Evolutionary conservation across 2,113 vertebrate genomes (phyloP), one percentile per base, ranked within the genome.

Genomic region (Rhadina sibilatrix): DNA sequence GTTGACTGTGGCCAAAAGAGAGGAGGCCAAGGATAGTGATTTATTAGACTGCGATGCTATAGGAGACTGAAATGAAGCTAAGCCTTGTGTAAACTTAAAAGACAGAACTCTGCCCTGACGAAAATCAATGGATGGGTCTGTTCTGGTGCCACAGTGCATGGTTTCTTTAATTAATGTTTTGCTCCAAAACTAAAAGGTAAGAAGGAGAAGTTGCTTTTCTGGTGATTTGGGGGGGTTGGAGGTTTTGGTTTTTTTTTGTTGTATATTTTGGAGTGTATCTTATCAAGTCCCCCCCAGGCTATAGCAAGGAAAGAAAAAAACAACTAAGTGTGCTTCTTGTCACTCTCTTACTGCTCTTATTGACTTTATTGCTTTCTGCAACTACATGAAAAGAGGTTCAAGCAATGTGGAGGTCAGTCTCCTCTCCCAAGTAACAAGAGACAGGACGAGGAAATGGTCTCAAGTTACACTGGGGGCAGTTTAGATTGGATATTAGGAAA

Each of bases 381-480:
- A 3, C 44, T 46, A 38, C 69, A 19, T 33, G 33, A 38, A 52
- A 46, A 17, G 60, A 74, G 27, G 5, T 28, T 38, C 52, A 33
- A 44, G 52, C 0, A 0, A 46, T 66, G n/a, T 1, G 0, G 24
- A n/a, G 15, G 20, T 59, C 20, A 46, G 13, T 52, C 46, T 75
- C 19, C 17, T 75, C 38, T 60, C 23, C 27, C n/a, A 60, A 2
- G 44, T 38, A 53, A 38, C 19, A 23, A 44, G 30, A 89, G 28
- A 46, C 28, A n/a, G 53, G 47, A 40, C 1, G 2, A 66, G 28
- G 16, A 89, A 53, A 30, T 82, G 28, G 19, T 38, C 23, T 52
- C 69, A 53, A 18, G 46, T 75, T 89, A 38, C 3, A 3, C 6
- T 53, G 24, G 61, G 38, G 38, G 24, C 53, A 28, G 11, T 60